phyloP scores from a whole-genome alignment of 2,888 invertebrate species.

The Rhorus exstirpatorius region DNA sequence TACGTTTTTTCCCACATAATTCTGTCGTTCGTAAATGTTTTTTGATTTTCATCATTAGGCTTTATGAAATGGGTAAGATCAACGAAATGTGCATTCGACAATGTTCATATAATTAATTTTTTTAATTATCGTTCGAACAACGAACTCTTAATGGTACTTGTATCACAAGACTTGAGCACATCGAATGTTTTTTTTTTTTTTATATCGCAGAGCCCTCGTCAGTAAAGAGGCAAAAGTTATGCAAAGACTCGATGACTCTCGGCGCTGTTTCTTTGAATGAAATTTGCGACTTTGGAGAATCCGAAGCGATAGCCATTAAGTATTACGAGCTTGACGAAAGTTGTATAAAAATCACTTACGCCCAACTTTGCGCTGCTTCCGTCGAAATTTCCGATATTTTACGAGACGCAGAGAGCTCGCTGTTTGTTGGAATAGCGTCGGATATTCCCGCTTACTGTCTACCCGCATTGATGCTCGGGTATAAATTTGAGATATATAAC shows the following conservation, averaged over 20 bases:
- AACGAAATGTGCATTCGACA: background rate
- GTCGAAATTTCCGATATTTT: constrained; percentile 67
- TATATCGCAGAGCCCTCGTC: constrained; percentile 32
- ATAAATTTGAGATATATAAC: too few species aligned
- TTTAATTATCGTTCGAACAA: too few species aligned
- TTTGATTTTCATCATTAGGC: background rate
- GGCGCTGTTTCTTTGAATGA: constrained; percentile 50
- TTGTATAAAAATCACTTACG: constrained; percentile 72
- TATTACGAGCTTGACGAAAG: constrained; percentile 72
- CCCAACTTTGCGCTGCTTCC: constrained; percentile 66
- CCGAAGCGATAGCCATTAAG: constrained; percentile 74
- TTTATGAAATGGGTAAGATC: constrained; percentile 38
- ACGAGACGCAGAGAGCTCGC: constrained; percentile 55
- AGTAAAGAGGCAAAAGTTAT: constrained; percentile 41
- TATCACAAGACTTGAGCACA: too few species aligned
- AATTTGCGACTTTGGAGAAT: constrained; percentile 72
- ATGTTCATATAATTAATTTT: too few species aligned
- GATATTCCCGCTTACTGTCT: constrained; percentile 76
- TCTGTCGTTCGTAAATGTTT: background rate
- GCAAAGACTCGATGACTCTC: background rate
- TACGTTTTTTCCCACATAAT: background rate
- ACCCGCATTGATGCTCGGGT: constrained; percentile 80
- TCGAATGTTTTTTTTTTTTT: background rate
- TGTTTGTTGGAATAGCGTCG: constrained; percentile 78
- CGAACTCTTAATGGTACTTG: too few species aligned